Evolutionary conservation across 2,888 invertebrate genomes (phyloP), one percentile per base, ranked within the genome.

Genomic region (Drosophila meridionalis): DNA sequence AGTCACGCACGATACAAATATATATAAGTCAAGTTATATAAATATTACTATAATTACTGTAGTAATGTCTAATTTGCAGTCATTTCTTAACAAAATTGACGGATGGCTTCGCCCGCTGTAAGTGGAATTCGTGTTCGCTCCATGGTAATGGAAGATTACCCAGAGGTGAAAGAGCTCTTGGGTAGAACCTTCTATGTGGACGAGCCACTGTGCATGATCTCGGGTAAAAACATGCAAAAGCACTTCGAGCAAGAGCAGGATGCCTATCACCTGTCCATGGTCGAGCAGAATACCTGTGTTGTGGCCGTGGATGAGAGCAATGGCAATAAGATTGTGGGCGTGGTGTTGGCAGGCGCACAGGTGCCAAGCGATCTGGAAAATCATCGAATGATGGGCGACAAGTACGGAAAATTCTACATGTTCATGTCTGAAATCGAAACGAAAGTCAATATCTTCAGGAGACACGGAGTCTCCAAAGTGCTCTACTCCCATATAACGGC

Each of bases 371-470:
- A 43, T 4, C 20, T 43, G 42, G 42, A 20, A 8, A 3, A 43
- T 9, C 42, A 43, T 43, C n/a, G 42, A 20, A 20, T 43, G 9
- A 43, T 43, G 9, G 42, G 32, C 28, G 8, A 57, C 8, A 26
- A 11, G 32, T 14, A 43, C 32, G 63, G 58, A n/a, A 72, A 6
- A 38, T 80, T 14, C 45, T 69, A 14, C 11, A 59, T 69, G 12
- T 73, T 89, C 4, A 56, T 85, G 14, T 77, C 79, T 0, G 32
- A 56, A 28, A 48, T 87, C 3, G 87, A 85, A 50, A 59, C 59
- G n/a, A 74, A 78, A 77, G 81, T 84, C 2, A 80, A 90, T 50
- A 58, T 90, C 1, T 88, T 61, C 60, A 45, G 78, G 52, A 45
- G 28, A 5, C 14, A 58, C 0, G 70, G 42, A 43, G 20, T 43